Evolutionary conservation across 2,113 vertebrate species (phyloP).

Genomic region (Eurypyga helias): DNA sequence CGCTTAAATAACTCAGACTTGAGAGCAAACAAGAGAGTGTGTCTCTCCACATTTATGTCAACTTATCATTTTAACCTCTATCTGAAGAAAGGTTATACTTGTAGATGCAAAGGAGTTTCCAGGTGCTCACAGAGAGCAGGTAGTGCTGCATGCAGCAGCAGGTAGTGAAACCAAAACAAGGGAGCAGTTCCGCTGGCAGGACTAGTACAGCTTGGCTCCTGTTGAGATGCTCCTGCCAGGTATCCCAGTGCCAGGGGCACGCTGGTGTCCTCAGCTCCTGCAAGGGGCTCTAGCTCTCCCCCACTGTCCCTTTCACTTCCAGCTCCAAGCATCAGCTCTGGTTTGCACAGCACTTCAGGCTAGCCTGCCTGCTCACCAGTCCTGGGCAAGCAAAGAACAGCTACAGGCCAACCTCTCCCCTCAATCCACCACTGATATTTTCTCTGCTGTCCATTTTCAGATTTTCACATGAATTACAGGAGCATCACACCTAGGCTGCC

Average conservation of each 20-base stretch:
- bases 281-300: background rate
- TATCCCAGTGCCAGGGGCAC: background rate
- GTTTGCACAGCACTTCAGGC: background rate
- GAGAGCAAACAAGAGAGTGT: background rate
- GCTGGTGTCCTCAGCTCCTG: background rate
- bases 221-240: background rate
- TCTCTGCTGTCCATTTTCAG: background rate
- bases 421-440: background rate
- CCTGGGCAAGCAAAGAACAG: background rate
- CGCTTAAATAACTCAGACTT: background rate
- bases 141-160: background rate
- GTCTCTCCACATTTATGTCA: background rate
- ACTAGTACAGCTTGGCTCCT: background rate
- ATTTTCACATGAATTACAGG: background rate
- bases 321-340: background rate
- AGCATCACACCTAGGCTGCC: background rate
- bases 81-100: background rate
- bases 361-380: background rate
- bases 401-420: background rate
- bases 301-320: background rate
- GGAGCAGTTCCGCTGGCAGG: background rate
- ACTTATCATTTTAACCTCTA: background rate
- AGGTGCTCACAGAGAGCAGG: background rate
- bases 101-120: background rate
- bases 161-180: background rate